Evolutionary conservation across 2,888 invertebrate genomes (phyloP), one percentile per base, ranked within the genome.

Genomic region (Antitype chi): DNA sequence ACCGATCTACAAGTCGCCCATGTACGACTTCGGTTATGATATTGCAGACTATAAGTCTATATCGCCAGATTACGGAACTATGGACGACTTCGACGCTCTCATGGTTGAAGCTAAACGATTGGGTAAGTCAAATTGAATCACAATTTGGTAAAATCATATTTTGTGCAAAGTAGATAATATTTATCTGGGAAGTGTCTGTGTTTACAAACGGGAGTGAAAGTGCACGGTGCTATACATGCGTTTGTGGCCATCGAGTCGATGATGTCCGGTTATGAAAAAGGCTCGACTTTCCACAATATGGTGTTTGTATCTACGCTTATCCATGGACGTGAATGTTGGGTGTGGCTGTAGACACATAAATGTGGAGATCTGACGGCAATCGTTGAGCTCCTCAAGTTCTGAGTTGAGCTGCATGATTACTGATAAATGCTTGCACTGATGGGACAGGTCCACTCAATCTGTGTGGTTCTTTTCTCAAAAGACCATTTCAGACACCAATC

Each of bases 21-120:
- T 98, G 98, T 97, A 97, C 28, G 98, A 98, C 92, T 98, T 98
- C 89, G 98, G 98, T 0, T 98, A 98, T 89, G 98, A 98, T 89
- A 97, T 98, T 76, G 94, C 97, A 0, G 97, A 98, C 92, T 98
- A 97, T 90, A 96, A 93, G 0, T 94, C 95, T 15, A 97, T 98
- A 52, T 97, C 98, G 25, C 95, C 97, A 0, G 96, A 97, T 66
- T 98, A 97, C 91, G 98, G 98, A 0, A 97, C 97, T 0, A 97
- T 98, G 97, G 93, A 94, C 0, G 98, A 98, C 91, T 98, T 98
- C 87, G 97, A 97, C 25, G 92, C 93, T 0, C 92, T 98, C 13
- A 91, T 98, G 80, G 89, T 85, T 0, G 94, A 94, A 77, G 96
- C 97, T 2, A 97, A 97, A 68, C 87, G 90, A 53, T 85, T 96